Evolutionary conservation across 92 coral and sea anemone genomes (phyloP).

Genomic region (Siderastrea siderea): DNA sequence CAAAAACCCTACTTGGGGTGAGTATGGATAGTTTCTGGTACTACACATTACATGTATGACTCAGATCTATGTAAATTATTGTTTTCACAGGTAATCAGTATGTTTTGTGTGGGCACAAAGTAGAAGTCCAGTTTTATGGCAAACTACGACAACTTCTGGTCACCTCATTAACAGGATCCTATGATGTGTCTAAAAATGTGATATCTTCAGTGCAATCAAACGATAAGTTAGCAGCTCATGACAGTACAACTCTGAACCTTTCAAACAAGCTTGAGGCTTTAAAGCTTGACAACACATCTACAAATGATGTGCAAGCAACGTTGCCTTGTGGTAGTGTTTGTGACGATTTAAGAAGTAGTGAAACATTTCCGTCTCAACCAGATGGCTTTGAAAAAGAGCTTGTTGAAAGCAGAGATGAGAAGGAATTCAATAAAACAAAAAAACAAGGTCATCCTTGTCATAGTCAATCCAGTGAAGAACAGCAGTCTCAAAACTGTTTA

Average conservation of each 20-base stretch:
- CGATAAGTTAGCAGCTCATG: neutral
- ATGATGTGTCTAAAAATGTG: neutral
- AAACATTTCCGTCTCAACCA: neutral
- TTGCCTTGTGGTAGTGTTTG: neutral
- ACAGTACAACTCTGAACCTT: neutral
- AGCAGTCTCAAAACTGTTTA: neutral
- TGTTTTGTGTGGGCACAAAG: constrained; percentile 60
- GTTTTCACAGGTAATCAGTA: constrained; percentile 76
- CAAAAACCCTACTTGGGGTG: no score
- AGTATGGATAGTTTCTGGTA: no score
- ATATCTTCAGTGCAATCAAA: neutral
- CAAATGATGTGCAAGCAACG: neutral
- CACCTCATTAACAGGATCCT: constrained; percentile 23
- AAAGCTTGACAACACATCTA: neutral
- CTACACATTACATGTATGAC: neutral
- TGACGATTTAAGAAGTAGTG: neutral
- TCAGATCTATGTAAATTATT: neutral
- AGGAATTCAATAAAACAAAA: neutral
- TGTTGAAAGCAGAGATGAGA: neutral
- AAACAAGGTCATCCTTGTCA: neutral
- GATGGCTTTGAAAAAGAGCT: neutral
- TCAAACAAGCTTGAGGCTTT: constrained; percentile 3
- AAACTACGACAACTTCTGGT: constrained; percentile 80
- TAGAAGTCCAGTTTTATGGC: constrained; percentile 89
- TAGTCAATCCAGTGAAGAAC: neutral